These are phyloP conservation scores for Cryptus viduatorius DNA, from an alignment of 2,888 invertebrate species.

Conservation along the genomic window DNA sequence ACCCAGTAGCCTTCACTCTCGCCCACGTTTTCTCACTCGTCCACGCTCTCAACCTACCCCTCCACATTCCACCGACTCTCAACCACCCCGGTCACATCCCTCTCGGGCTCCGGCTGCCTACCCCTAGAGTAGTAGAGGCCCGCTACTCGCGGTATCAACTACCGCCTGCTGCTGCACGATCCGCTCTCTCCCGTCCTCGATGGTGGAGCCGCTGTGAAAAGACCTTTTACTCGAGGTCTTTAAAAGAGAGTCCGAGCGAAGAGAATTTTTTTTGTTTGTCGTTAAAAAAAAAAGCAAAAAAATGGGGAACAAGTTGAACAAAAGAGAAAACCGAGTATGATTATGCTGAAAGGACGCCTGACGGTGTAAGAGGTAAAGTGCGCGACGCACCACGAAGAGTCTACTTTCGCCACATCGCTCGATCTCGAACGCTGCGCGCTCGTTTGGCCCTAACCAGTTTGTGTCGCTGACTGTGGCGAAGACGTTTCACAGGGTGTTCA, in stretches of 20 bases:
- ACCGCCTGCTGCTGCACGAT: constrained; percentile 24
- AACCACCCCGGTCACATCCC: constrained; percentile 64
- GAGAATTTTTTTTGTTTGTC: constrained; percentile 17
- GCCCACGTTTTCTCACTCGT: constrained; percentile 62
- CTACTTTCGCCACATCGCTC: constrained; percentile 52
- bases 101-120: constrained; percentile 63
- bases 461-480: constrained; percentile 39
- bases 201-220: constrained; percentile 35
- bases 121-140: constrained; percentile 58
- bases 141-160: constrained; percentile 64
- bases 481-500: constrained; percentile 41
- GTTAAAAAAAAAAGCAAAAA: constrained; percentile 13
- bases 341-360: constrained; percentile 2
- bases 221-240: background rate
- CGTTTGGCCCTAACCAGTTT: constrained; percentile 33
- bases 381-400: constrained; percentile 52
- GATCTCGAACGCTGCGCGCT: constrained; percentile 42
- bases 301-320: background rate
- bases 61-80: constrained; percentile 64
- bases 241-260: background rate
- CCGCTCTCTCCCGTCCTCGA: constrained; percentile 14
- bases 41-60: constrained; percentile 59
- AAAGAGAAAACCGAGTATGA: background rate
- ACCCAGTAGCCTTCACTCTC: constrained; percentile 53
- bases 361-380: constrained; percentile 34